A percentile compares a stretch with the other conserved stretches of the same genome.
These are phyloP conservation scores for Parauchenoglanis punctatus DNA, from an alignment of 2,797 vertebrate species.

Conservation along the genomic window DNA sequence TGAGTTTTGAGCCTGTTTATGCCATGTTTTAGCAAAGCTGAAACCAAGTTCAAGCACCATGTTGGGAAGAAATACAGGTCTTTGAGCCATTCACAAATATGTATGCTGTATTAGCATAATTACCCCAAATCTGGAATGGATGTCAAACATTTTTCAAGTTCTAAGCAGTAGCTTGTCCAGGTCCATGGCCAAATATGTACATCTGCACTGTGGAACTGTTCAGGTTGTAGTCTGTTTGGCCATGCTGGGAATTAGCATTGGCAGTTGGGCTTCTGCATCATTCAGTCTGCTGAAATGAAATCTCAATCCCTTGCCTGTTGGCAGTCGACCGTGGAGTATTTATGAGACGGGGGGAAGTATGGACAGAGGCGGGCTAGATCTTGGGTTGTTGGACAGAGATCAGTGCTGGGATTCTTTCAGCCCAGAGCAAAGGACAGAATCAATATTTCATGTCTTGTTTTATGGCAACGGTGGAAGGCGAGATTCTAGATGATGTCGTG, in stretches of 20 bases:
- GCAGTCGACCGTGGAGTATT: slow-evolving; percentile 54
- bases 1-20: neutral
- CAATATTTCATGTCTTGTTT: slow-evolving; percentile 43
- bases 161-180: neutral
- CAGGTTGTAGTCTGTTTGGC: slow-evolving; percentile 57
- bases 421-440: slow-evolving; percentile 6
- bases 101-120: neutral
- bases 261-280: slow-evolving; percentile 40
- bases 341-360: slow-evolving; percentile 60
- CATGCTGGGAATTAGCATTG: slow-evolving; percentile 60
- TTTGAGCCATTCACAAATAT: neutral
- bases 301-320: slow-evolving; percentile 69
- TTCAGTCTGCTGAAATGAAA: slow-evolving; percentile 72
- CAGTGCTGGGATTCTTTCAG: slow-evolving; percentile 19
- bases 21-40: neutral
- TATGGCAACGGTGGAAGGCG: neutral
- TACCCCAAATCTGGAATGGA: neutral
- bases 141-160: slow-evolving; percentile 7
- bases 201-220: slow-evolving; percentile 16
- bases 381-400: slow-evolving; percentile 23
- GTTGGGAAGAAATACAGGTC: neutral
- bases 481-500: slow-evolving; percentile 7
- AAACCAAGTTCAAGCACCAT: neutral
- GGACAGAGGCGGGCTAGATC: slow-evolving; percentile 9
- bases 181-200: neutral